Evolutionary conservation across 1,140 invertebrate species (phyloP).

Genomic region (Vanessa tameamea): DNA sequence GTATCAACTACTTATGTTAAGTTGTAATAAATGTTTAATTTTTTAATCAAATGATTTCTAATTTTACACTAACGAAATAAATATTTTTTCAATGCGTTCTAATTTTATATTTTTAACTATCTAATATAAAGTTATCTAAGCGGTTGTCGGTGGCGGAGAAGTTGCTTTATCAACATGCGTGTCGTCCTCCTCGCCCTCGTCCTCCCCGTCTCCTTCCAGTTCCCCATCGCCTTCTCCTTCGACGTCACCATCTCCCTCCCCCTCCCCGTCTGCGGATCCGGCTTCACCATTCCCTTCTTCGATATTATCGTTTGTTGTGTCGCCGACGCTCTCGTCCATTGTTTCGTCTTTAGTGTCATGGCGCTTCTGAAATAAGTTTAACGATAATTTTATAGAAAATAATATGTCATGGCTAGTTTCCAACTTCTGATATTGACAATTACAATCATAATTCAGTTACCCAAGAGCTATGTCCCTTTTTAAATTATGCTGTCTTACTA

Average conservation of each 20-base stretch:
- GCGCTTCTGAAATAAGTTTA: conserved; percentile 59
- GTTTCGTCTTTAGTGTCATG: conserved; percentile 58
- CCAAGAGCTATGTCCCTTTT: no score
- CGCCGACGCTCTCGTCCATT: conserved; percentile 31
- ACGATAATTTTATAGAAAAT: no score
- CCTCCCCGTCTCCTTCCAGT: conserved; percentile 40
- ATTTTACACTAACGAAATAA: background rate
- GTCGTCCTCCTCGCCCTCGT: conserved; percentile 44
- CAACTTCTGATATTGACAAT: no score
- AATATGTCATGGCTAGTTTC: no score
- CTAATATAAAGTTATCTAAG: conserved; percentile 10
- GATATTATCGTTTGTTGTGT: conserved; percentile 26
- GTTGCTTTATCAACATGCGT: conserved; percentile 61
- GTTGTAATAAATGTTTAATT: no score
- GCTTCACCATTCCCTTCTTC: conserved; percentile 37
- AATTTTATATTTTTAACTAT: background rate
- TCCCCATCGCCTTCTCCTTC: conserved; percentile 49
- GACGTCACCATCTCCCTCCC: conserved; percentile 43
- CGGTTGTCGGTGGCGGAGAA: conserved; percentile 54
- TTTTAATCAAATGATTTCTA: no score
- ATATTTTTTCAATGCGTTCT: background rate
- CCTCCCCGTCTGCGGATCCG: conserved; percentile 37
- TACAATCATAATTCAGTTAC: no score
- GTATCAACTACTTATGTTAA: no score
- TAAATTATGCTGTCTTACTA: no score